Base-by-base conservation (phyloP, 2,113 vertebrate species). In the Pachypanchax playfairii region DNA sequence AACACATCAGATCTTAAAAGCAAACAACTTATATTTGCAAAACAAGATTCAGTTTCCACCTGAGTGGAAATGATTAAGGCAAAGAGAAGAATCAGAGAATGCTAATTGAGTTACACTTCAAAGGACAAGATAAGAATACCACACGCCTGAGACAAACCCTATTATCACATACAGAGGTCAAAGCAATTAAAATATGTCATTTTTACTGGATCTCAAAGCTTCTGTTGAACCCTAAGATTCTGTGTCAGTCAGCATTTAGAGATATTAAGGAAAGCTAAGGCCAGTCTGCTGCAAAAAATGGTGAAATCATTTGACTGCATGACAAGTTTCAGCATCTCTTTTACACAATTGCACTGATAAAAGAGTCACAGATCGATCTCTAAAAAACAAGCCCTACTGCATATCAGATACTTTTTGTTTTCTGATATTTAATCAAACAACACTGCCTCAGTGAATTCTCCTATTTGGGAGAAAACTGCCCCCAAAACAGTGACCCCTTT, bases 81-180 rank as follows among this genome's bases (percentile, higher is more conserved):
- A 21, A 70, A 29, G 44, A 66, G 44, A 78, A 52, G 54, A 63
- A 65, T 83, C 54, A 51, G 47, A 22, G 51, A 55, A 8, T 15
- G 63, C 47, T 77, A 74, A 83, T 52, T 85, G 47, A 72, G 69
- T 75, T 67, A 64, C 49, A 72, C 60, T 73, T 77, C 17, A 71
- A 50, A 74, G 65, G 79, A 59, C 31, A 17, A 77, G 73, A 78
- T 78, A 69, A 65, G 46, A 80, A 71, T 68, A 39, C 51, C 21
- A 62, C 21, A 62, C 59, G 44, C 35, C 65, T 80, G 63, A 52
- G 50, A 75, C 38, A 57, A 73, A 64, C 60, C 28, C 42, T 29
- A 31, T 26, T 70, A 73, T 75, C 60, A 44, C 18, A 50, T n/a
- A 5, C 53, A 77, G 49, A 48, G 50, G 43, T 64, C 50, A 78